Conservation (phyloP, 2,113 vertebrate genomes). For the Hemiprocne comata region DNA sequence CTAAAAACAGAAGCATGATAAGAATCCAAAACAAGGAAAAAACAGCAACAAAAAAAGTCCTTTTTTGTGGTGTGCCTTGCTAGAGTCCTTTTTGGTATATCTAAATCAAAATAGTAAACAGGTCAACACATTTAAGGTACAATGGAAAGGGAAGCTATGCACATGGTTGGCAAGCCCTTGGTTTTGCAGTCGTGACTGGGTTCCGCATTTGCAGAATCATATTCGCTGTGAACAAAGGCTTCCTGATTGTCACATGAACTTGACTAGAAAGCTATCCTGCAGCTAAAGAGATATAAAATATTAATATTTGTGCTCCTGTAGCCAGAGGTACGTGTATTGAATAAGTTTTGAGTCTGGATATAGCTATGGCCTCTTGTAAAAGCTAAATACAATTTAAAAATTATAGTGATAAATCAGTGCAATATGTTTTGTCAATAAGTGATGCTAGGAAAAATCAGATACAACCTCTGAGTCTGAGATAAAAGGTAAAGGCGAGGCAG, state of each 20-base stretch:
- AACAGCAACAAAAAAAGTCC: not conserved
- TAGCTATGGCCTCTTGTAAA: not conserved
- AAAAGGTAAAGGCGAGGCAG: not conserved
- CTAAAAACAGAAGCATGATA: not conserved
- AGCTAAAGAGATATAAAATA: conserved; percentile 21
- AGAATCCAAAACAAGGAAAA: not conserved
- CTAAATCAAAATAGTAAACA: not conserved
- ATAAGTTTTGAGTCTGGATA: not conserved
- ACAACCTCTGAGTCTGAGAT: not conserved
- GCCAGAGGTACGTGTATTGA: not conserved
- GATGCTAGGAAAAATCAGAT: not conserved
- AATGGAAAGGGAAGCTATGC: not conserved
- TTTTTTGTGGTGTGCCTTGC: not conserved
- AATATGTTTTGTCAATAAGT: not conserved
- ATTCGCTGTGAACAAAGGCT: conserved; percentile 22
- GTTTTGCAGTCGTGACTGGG: not conserved
- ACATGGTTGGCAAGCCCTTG: not conserved
- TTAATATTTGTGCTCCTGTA: not conserved
- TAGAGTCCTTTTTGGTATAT: not conserved
- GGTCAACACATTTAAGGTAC: not conserved
- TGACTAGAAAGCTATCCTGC: not conserved
- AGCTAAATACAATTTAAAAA: not conserved
- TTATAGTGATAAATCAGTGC: not conserved
- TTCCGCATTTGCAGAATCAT: not conserved
- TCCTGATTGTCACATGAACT: not conserved